Evolutionary conservation across 2,113 vertebrate species (phyloP).

Genomic region (Bos indicus): DNA sequence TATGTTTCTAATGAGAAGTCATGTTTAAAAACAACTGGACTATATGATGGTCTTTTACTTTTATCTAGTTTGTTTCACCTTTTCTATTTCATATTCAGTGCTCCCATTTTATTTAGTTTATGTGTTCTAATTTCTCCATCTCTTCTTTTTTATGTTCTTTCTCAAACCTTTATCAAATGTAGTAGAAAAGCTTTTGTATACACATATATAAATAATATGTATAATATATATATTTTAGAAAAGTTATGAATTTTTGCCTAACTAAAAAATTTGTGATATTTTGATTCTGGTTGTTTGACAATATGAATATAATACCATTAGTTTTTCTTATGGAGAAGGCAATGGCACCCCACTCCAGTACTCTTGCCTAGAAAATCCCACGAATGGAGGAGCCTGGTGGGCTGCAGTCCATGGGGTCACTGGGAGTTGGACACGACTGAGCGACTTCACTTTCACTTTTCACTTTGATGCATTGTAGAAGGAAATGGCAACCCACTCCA

Average conservation of each 20-base stretch:
- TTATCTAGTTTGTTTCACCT: background rate
- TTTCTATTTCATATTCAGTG: background rate
- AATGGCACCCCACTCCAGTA: too few species aligned
- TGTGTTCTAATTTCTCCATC: background rate
- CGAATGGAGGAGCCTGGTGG: too few species aligned
- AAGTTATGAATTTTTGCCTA: background rate
- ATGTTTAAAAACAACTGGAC: background rate
- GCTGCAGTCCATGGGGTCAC: too few species aligned
- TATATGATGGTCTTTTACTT: background rate
- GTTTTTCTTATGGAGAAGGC: background rate
- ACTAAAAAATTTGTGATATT: background rate
- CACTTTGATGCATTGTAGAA: too few species aligned
- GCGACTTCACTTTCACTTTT: too few species aligned
- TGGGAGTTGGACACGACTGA: too few species aligned
- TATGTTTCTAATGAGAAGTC: background rate
- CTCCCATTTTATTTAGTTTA: background rate
- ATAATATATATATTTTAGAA: background rate
- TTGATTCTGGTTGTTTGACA: background rate
- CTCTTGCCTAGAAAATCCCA: too few species aligned
- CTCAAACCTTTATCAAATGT: background rate
- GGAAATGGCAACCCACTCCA: too few species aligned
- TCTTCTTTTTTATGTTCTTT: background rate
- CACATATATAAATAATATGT: background rate
- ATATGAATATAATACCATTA: background rate
- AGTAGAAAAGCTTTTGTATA: background rate